These are phyloP conservation scores for Oreohelix idahoensis DNA, from an alignment of 1,140 invertebrate species.

Conservation along the genomic window DNA sequence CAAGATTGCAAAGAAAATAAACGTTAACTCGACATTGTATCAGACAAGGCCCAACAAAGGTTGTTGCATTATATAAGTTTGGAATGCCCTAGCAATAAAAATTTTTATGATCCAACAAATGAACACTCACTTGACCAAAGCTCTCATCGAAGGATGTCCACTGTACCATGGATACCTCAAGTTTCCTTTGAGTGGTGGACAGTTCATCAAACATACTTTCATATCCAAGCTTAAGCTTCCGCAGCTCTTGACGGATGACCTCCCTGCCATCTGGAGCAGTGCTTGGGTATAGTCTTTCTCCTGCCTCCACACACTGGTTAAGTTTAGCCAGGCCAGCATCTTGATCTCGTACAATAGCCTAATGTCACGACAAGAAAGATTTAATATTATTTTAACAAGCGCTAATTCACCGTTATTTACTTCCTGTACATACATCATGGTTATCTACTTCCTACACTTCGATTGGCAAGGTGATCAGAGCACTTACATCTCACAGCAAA, in stretches of 20 bases:
- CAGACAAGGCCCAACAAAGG: too few species aligned
- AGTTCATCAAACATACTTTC: conserved; percentile 85
- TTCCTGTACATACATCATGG: too few species aligned
- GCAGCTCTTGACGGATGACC: conserved; percentile 85
- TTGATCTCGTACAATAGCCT: conserved; percentile 85
- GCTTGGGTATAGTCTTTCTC: conserved; percentile 89
- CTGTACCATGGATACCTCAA: conserved; percentile 79
- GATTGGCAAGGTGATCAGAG: too few species aligned
- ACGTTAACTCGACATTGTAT: too few species aligned
- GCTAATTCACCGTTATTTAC: too few species aligned
- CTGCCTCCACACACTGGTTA: conserved; percentile 88
- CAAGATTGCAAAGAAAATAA: too few species aligned
- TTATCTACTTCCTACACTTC: too few species aligned
- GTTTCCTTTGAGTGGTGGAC: conserved; percentile 81
- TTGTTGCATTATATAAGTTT: too few species aligned
- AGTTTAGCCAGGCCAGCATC: conserved; percentile 83
- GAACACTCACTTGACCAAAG: conserved; percentile 78
- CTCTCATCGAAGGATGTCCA: conserved; percentile 72
- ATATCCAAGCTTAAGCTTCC: conserved; percentile 80
- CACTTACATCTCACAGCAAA: too few species aligned
- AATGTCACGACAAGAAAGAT: conserved; percentile 49
- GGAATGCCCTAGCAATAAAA: too few species aligned
- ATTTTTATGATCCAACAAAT: not conserved
- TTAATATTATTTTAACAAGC: not conserved
- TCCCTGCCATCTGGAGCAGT: conserved; percentile 91